A percentile compares a stretch with the other conserved stretches of the same genome.
Conservation (phyloP, 2,113 vertebrate species). For the Tachysurus vachellii region DNA sequence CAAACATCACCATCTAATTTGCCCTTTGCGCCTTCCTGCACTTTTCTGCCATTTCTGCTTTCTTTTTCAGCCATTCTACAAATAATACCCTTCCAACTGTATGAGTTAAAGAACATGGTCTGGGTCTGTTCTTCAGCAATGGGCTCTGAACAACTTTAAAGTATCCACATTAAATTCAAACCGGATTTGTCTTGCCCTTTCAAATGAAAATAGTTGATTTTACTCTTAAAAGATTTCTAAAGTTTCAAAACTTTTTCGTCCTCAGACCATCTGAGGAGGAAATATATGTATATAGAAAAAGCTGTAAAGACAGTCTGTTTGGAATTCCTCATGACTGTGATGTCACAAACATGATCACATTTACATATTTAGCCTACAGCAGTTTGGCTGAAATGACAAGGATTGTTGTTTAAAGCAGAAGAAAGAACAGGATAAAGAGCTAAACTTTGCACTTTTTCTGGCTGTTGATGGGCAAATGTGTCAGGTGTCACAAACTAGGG, state of each 20-base stretch:
- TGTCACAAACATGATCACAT: background rate
- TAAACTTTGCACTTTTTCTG: background rate
- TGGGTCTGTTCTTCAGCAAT: conserved; percentile 5
- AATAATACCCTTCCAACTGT: background rate
- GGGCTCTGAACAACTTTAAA: background rate
- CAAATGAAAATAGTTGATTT: background rate
- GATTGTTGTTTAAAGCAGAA: background rate
- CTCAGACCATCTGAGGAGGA: background rate
- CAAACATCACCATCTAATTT: conserved; percentile 87
- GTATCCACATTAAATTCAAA: background rate
- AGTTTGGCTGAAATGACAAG: background rate
- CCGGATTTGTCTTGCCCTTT: background rate
- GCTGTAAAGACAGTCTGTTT: background rate
- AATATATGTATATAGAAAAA: background rate
- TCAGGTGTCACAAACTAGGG: background rate
- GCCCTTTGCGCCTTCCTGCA: conserved; percentile 87
- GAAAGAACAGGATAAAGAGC: background rate
- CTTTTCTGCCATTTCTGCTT: conserved; percentile 74
- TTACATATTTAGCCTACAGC: background rate
- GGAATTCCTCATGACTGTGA: background rate
- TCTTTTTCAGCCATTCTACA: conserved; percentile 38
- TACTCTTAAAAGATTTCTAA: background rate
- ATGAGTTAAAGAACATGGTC: background rate
- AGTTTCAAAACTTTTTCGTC: background rate
- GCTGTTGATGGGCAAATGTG: background rate